Evolutionary conservation across 2,888 invertebrate genomes (phyloP), one percentile per base, ranked within the genome.

Genomic region (Tetramorium bicarinatum): DNA sequence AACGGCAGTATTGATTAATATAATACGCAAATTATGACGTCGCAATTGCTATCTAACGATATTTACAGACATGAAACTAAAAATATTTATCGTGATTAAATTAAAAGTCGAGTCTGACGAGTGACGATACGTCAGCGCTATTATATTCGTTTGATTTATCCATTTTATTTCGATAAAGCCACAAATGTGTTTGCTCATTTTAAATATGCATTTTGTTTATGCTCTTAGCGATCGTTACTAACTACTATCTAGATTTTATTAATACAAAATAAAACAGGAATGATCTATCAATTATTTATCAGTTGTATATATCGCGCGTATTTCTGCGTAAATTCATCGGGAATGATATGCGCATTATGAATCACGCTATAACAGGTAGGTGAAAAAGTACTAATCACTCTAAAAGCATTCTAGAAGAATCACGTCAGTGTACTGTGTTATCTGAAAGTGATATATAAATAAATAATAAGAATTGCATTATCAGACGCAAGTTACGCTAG

Each of bases 301-400:
- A 41, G 13, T n/a, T 67, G 3, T 49, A 34, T 18, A 3, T 56
- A 41, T 64, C 21, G 29, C 52, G 7, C n/a, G 6, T 9, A 18
- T 18, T 61, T 74, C 13, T 47, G 29, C 7, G 15, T 4, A 49
- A 47, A 52, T 13, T 4, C 7, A n/a, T 38, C 3, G n/a, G 21
- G 4, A 25, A 47, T 38, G 18, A 41, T 13, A 52, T n/a, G 8
- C 38, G 52, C 52, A 52, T 61, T 54, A 4, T 52, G 52, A 76
- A 67, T 76, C 52, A 52, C 6, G 21, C 21, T 25, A 11, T 25
- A 25, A 29, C 6, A 34, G 15, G 21, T 29, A 74, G 18, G 18
- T 56, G 4, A 49, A 25, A 75, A 67, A 54, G 41, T 75, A 76
- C 2, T 3, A 64, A 66, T 76, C 52, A 21, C 13, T 64, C 29